These are phyloP conservation scores for Pseudocheirus occidentalis DNA, from an alignment of 2,797 vertebrate species.

Conservation along the genomic window DNA sequence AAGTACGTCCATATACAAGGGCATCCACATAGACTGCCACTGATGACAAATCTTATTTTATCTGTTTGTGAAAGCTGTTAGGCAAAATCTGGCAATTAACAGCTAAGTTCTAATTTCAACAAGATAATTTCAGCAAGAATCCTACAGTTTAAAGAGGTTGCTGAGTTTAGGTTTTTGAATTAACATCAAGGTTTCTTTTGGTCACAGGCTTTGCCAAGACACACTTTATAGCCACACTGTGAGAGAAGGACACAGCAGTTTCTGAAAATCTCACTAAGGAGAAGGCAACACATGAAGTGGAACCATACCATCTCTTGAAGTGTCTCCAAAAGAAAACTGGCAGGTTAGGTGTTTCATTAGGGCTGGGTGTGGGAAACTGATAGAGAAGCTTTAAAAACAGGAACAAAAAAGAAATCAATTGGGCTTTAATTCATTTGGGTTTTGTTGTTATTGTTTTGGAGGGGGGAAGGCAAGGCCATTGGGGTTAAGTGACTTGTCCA, in stretches of 20 bases:
- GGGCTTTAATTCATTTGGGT: background rate
- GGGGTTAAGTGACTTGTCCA: too few relatives aligned
- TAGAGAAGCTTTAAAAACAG: background rate
- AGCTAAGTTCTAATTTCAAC: background rate
- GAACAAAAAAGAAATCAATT: background rate
- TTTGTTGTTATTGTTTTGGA: too few relatives aligned
- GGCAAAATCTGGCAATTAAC: background rate
- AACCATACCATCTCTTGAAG: background rate
- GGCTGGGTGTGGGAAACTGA: background rate
- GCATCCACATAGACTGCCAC: background rate
- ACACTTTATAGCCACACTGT: background rate
- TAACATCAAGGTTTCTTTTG: background rate
- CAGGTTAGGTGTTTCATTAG: conserved; percentile 3
- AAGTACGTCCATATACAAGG: background rate
- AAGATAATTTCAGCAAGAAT: conserved; percentile 1
- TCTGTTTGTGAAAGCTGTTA: background rate
- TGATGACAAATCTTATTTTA: background rate
- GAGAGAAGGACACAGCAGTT: background rate
- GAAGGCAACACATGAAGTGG: background rate
- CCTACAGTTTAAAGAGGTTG: background rate
- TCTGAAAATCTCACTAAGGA: background rate
- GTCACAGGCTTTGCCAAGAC: background rate
- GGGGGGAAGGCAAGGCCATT: too few relatives aligned
- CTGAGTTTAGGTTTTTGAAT: background rate
- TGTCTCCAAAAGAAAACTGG: background rate